Evolutionary conservation across 2,888 invertebrate genomes (phyloP).

Genomic region (Epinotia demarniana): DNA sequence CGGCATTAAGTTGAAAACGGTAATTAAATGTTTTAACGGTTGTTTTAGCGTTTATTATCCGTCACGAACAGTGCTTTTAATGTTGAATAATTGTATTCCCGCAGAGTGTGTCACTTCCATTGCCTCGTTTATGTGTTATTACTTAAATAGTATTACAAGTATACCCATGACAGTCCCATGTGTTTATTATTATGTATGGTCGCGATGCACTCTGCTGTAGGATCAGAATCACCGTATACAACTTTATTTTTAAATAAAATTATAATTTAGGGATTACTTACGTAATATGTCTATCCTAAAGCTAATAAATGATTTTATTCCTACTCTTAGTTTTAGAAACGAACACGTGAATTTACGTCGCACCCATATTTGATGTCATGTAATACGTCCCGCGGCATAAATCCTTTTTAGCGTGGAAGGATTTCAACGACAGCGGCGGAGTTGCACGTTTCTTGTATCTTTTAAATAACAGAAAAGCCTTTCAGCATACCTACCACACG

Average conservation of each 20-base stretch:
- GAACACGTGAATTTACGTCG: constrained; percentile 8
- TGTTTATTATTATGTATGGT: constrained; percentile 6
- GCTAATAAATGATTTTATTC: neutral
- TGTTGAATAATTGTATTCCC: constrained; percentile 41
- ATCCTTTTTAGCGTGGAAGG: constrained; percentile 18
- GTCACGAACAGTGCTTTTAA: constrained; percentile 38
- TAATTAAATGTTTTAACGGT: constrained; percentile 33
- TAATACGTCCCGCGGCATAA: constrained; percentile 15
- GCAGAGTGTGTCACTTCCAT: constrained; percentile 23
- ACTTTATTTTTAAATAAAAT: neutral
- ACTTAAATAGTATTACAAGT: constrained; percentile 18
- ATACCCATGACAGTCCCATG: neutral
- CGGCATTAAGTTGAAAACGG: constrained; percentile 20
- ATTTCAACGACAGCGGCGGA: constrained; percentile 21
- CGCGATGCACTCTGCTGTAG: constrained; percentile 6
- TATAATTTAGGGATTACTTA: neutral
- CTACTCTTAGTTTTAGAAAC: constrained; percentile 22
- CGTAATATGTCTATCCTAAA: constrained; percentile 4
- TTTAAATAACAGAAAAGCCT: constrained; percentile 29
- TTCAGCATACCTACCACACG: neutral
- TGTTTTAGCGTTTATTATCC: constrained; percentile 38
- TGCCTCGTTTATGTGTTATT: constrained; percentile 28
- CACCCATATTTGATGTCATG: constrained; percentile 18
- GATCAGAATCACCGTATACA: constrained; percentile 5
- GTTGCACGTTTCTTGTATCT: constrained; percentile 24